Percentiles rank a stretch among this genome's conserved stretches.
Evolutionary conservation across 2,888 invertebrate genomes (phyloP).

Genomic region (Crematogaster levior): DNA sequence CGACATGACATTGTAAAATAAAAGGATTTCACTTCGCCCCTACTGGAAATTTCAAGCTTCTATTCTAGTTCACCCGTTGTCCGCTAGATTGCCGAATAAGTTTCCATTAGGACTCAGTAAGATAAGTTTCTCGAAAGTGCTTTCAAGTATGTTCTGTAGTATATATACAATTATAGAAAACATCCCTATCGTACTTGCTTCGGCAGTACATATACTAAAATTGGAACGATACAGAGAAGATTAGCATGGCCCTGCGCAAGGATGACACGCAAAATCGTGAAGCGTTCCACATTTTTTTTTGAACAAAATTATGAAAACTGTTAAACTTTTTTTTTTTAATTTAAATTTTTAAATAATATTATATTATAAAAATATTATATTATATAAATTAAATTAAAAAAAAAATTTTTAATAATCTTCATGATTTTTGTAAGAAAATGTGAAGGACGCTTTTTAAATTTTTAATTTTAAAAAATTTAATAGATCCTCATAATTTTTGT

Average conservation of each 20-base stretch:
- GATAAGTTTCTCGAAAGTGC: conserved; percentile 52
- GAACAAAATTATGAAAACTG: neutral
- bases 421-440: too few species aligned
- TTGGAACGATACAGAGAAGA: conserved; percentile 97
- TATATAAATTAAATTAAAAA: too few species aligned
- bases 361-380: too few species aligned
- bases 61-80: neutral
- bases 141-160: fast-evolving
- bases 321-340: neutral
- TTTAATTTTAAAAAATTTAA: too few species aligned
- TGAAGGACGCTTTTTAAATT: too few species aligned
- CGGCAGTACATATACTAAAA: conserved; percentile 94
- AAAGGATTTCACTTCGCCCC: neutral
- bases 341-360: too few species aligned
- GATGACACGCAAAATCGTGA: conserved; percentile 97
- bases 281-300: conserved; percentile 92
- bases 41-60: neutral
- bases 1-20: neutral
- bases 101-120: neutral
- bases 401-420: too few species aligned
- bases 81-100: conserved; percentile 51
- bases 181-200: conserved; percentile 88
- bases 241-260: conserved; percentile 97
- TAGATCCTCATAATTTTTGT: too few species aligned
- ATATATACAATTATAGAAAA: conserved; percentile 44